Evolutionary conservation across 2,113 vertebrate genomes (phyloP).

Genomic region (Dolichallabes microphthalmus): DNA sequence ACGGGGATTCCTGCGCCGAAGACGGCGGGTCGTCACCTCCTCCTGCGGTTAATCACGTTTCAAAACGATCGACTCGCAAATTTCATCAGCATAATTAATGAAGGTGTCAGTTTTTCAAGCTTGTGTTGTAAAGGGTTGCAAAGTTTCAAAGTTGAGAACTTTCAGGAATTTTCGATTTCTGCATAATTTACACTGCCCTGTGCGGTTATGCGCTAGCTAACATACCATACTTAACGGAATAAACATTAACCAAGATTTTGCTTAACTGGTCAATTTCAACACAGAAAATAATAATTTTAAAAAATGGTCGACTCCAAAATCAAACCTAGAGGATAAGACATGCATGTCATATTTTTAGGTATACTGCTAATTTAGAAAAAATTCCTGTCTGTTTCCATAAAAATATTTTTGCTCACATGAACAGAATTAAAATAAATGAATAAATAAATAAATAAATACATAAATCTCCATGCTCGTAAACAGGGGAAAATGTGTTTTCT

Average conservation of each 20-base stretch:
- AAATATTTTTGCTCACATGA: no score
- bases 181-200: neutral
- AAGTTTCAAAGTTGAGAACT: neutral
- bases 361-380: neutral
- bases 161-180: neutral
- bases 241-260: neutral
- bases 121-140: neutral
- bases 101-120: neutral
- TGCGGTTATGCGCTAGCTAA: neutral
- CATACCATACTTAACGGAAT: neutral
- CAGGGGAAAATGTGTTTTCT: neutral
- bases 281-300: neutral
- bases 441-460: no score
- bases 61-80: constrained; percentile 66
- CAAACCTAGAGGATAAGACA: neutral
- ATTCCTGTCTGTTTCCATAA: neutral
- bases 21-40: constrained; percentile 62
- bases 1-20: constrained; percentile 59
- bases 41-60: constrained; percentile 68
- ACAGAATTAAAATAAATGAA: no score
- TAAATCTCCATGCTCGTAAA: neutral
- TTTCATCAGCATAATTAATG: constrained; percentile 64
- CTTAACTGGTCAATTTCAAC: neutral
- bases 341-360: neutral
- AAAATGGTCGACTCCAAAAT: neutral